phyloP scores from a whole-genome alignment of 2,888 invertebrate genomes.

The Diarsia rubi region DNA sequence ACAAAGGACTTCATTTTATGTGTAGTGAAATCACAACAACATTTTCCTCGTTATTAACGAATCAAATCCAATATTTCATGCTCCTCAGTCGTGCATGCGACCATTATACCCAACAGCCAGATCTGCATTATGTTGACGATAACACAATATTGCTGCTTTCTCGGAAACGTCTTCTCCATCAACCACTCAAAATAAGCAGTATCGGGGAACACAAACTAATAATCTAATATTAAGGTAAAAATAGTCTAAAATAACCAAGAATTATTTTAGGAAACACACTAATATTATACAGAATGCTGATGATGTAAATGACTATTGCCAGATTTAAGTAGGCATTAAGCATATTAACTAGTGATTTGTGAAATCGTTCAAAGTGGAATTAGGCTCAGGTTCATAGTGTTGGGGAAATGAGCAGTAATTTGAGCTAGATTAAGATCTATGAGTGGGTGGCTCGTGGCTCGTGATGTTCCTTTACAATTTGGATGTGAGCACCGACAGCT shows the following conservation, averaged over 20 bases:
- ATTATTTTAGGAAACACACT: constrained; percentile 4
- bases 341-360: constrained; percentile 27
- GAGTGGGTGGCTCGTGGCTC: constrained; percentile 8
- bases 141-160: not conserved
- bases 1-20: too few species aligned
- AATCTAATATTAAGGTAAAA: not conserved
- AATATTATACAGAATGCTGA: not conserved
- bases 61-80: not conserved
- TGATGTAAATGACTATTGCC: constrained; percentile 5
- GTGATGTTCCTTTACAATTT: constrained; percentile 48
- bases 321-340: constrained; percentile 3
- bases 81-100: not conserved
- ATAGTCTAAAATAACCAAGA: constrained; percentile 1
- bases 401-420: constrained; percentile 43
- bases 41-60: not conserved
- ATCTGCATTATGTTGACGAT: not conserved
- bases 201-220: not conserved
- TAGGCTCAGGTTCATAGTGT: constrained; percentile 6
- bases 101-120: not conserved
- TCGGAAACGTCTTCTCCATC: not conserved
- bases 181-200: not conserved
- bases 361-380: constrained; percentile 20
- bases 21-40: not conserved
- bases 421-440: constrained; percentile 47
- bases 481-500: not conserved